Evolutionary conservation across 2,113 vertebrate species (phyloP).

Genomic region (Python bivittatus): DNA sequence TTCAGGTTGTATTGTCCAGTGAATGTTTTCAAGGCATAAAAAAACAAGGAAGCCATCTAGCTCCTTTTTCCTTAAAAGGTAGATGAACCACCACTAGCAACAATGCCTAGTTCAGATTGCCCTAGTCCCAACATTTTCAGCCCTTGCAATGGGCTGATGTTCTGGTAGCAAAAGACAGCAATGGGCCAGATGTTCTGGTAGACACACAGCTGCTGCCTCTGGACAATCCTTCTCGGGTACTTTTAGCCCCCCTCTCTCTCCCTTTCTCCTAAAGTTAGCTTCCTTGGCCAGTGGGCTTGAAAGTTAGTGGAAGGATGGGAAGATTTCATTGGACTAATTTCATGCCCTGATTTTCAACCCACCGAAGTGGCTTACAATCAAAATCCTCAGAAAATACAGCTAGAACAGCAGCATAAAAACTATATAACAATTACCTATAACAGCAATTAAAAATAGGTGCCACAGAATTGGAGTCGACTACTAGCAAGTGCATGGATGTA

Average conservation of each 20-base stretch:
- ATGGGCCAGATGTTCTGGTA: background rate
- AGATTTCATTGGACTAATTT: background rate
- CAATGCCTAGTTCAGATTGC: background rate
- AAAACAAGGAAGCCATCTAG: background rate
- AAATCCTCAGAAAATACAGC: background rate
- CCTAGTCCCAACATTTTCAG: background rate
- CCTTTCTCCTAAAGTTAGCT: background rate
- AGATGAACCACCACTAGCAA: background rate
- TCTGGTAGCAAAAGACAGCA: background rate
- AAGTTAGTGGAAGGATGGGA: background rate
- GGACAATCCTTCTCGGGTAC: background rate
- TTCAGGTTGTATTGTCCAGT: background rate
- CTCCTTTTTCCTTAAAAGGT: background rate
- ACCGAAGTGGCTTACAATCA: background rate
- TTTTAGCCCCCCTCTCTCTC: background rate
- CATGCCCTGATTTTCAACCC: background rate
- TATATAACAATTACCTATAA: background rate
- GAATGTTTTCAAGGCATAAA: background rate
- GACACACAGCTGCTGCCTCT: background rate
- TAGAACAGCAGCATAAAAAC: background rate
- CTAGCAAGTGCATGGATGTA: background rate
- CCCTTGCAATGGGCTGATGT: background rate
- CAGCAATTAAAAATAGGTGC: background rate
- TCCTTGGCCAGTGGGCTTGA: too few relatives aligned
- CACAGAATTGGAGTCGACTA: background rate